phyloP scores from a whole-genome alignment of 2,888 invertebrate genomes.

The Poecilobothrus nobilitatus region DNA sequence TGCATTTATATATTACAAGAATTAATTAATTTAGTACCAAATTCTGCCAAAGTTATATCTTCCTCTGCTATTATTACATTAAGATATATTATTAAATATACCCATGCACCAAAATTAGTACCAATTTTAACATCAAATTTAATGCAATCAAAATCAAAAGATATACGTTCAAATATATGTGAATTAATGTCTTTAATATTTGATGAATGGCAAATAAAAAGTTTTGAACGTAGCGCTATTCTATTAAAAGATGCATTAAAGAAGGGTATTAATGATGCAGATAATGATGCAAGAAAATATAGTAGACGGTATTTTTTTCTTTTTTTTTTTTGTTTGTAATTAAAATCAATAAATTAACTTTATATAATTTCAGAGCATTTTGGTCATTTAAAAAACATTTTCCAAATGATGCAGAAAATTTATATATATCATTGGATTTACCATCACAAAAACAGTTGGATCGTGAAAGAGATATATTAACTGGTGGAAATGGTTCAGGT shows the following conservation, averaged over 20 bases:
- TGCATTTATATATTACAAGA: slow-evolving; percentile 73
- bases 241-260: slow-evolving; percentile 74
- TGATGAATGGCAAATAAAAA: slow-evolving; percentile 76
- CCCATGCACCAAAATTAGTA: slow-evolving; percentile 69
- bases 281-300: slow-evolving; percentile 74
- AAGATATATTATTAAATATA: slow-evolving; percentile 77
- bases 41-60: slow-evolving; percentile 92
- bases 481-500: slow-evolving; percentile 32
- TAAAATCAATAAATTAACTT: neutral
- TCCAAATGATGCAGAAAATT: slow-evolving; percentile 77
- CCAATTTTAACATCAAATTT: slow-evolving; percentile 70
- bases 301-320: slow-evolving; percentile 59
- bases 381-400: slow-evolving; percentile 84
- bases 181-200: slow-evolving; percentile 78
- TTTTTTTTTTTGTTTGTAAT: slow-evolving; percentile 19
- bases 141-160: slow-evolving; percentile 79
- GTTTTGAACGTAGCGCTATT: slow-evolving; percentile 71
- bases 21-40: slow-evolving; percentile 84
- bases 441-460: slow-evolving; percentile 55
- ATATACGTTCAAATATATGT: slow-evolving; percentile 68
- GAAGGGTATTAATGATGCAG: slow-evolving; percentile 86
- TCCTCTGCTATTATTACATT: slow-evolving; percentile 80
- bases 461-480: slow-evolving; percentile 41
- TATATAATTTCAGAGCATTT: slow-evolving; percentile 59
- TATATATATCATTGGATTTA: slow-evolving; percentile 75